Evolutionary conservation across 2,888 invertebrate genomes (phyloP), one percentile per base, ranked within the genome.

Genomic region (Drosophila limbata): DNA sequence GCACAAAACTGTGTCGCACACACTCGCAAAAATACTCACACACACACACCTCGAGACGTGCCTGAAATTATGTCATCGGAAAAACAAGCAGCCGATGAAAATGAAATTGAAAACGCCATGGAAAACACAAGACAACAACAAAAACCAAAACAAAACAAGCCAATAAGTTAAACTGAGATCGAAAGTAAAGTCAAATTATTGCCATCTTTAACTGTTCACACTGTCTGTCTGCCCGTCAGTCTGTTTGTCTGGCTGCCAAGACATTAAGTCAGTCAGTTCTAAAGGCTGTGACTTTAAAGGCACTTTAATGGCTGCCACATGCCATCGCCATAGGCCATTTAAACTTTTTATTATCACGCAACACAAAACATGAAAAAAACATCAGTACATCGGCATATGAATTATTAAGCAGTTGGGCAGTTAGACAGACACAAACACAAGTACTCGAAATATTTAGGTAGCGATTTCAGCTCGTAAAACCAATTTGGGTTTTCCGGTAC

Each of bases 61-160:
- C 70, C 60, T 73, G 74, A 77, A 87, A 87, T 88, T 88, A 88
- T 88, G 88, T 88, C 88, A 88, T 88, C 84, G 86, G 83, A 87
- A 86, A 86, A 86, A 71, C 75, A 71, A 75, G 67, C 59, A 68
- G 40, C 13, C 33, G 37, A 68, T 52, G 77, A 77, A 77, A 82
- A 65, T 63, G 63, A 72, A 76, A 79, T 83, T 73, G 73, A 78
- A 86, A 84, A 76, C 64, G 53, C 45, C 51, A 47, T 59, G 70
- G 52, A 69, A 79, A 82, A 62, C 40, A 47, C 31, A 67, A 59
- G 35, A 15, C 35, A 60, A 52, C 33, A 48, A n/a, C 37, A 40
- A 61, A 47, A 21, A 47, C 5, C 47, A 50, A 65, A 62, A 21
- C 52, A 11, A 42, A 25, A 53, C 52, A 50, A 45, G 40, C 48